Evolutionary conservation across 1,140 invertebrate species (phyloP), one percentile per base, ranked within the genome.

Genomic region (Cyclargus thomasi): DNA sequence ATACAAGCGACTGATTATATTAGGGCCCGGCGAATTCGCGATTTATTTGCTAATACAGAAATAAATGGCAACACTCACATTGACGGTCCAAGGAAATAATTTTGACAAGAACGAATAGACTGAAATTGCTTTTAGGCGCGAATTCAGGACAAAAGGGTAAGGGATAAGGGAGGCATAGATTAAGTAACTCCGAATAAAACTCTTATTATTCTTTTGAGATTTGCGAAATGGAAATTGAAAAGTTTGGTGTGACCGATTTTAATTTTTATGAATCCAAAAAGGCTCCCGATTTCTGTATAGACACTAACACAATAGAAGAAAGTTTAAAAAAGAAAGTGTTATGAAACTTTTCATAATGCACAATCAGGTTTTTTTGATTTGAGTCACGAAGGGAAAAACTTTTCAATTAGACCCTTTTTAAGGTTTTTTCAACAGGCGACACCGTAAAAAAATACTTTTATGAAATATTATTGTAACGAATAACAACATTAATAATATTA

Each of bases 1-100:
- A 86, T 81, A 79, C 82, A 85, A 80, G 79, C 75, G 80, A 81
- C 81, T 83, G 77, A 85, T 85, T 87, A 83, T 73, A 70, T 78
- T 78, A 74, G 71, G 68, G 77, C 67, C 68, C 70, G 71, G 73
- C 67, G 74, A 70, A 78, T 70, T 75, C 69, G 76, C 70, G 82
- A 80, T 79, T 81, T 86, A 80, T 82, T 72, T 68, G 67, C 64
- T 65, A 65, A 57, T 65, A 53, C 22, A 23, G 53, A 57, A 55
- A 65, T 55, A 57, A 65, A 65, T 57, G 29, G 55, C 23, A 7
- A 59, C 18, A 59, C 55, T 59, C 20, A 20, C 21, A 59, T 21
- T 59, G 55, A 59, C 55, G 55, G 55, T 18, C 55, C 21, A 20
- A 21, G 55, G 55, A 20, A 21, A 59, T 59, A 59, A 59, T 59